Evolutionary conservation across 2,888 invertebrate genomes (phyloP).

Genomic region (Leucophenga maculata): DNA sequence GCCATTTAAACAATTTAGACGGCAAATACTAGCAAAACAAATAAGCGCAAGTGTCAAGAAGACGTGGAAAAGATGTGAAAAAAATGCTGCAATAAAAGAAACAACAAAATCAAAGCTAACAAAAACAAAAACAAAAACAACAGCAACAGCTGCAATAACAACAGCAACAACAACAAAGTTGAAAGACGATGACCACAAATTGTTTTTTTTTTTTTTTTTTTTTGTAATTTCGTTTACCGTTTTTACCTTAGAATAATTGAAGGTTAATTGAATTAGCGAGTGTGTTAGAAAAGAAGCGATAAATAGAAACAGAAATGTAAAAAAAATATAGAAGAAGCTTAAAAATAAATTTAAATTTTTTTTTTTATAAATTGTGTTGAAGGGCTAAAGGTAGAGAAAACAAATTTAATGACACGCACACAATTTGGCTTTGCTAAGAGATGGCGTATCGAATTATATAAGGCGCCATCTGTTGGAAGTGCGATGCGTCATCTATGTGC

Average conservation of each 20-base stretch:
- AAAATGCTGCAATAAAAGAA: neutral
- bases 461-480: too few species aligned
- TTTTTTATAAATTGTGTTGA: too few species aligned
- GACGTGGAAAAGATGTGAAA: too few species aligned
- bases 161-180: neutral
- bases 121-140: neutral
- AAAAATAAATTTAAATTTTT: neutral
- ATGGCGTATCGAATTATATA: too few species aligned
- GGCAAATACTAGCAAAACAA: neutral
- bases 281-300: neutral
- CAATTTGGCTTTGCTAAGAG: too few species aligned
- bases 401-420: too few species aligned
- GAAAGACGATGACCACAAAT: neutral
- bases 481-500: too few species aligned
- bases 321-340: neutral
- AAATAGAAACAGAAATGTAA: neutral
- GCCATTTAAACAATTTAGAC: neutral
- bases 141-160: neutral
- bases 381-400: too few species aligned
- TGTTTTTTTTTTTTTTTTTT: slow-evolving; percentile 2
- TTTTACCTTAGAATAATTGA: slow-evolving; percentile 17
- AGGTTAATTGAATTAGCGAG: slow-evolving; percentile 35
- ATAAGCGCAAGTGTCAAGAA: neutral
- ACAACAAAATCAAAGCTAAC: neutral
- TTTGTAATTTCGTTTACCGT: neutral